Evolutionary conservation across 2,113 vertebrate species (phyloP).

Genomic region (Callopanchax toddi): DNA sequence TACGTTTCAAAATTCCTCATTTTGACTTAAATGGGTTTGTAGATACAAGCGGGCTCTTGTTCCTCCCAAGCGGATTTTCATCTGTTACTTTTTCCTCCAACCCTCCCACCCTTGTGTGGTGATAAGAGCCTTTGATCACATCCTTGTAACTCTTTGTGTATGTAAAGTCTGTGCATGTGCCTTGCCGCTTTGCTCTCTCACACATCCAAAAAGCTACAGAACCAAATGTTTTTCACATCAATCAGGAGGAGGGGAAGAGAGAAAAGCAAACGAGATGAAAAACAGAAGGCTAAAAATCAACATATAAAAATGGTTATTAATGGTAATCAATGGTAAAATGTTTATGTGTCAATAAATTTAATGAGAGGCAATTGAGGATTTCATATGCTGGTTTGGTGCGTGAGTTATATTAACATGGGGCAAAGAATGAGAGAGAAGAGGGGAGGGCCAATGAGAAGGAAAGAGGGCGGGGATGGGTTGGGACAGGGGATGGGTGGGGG

Average conservation of each 20-base stretch:
- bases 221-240: slow-evolving; percentile 84
- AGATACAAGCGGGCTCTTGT: slow-evolving; percentile 25
- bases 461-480: slow-evolving; percentile 69
- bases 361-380: neutral
- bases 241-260: slow-evolving; percentile 23
- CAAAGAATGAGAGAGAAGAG: slow-evolving; percentile 23
- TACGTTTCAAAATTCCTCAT: neutral
- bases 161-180: slow-evolving; percentile 22
- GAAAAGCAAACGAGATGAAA: slow-evolving; percentile 2
- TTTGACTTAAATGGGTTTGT: slow-evolving; percentile 10
- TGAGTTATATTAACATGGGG: slow-evolving; percentile 20
- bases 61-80: slow-evolving; percentile 35
- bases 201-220: slow-evolving; percentile 86
- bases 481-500: slow-evolving; percentile 66
- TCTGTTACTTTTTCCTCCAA: slow-evolving; percentile 21
- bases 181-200: slow-evolving; percentile 76
- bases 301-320: neutral
- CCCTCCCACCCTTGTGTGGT: slow-evolving; percentile 43
- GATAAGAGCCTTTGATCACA: slow-evolving; percentile 75
- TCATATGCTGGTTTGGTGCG: neutral
- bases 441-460: slow-evolving; percentile 32
- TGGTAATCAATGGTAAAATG: neutral
- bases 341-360: neutral
- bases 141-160: slow-evolving; percentile 54
- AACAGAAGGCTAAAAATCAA: slow-evolving; percentile 55